Percentiles rank a stretch among this genome's conserved stretches.
phyloP scores from a whole-genome alignment of 2,888 invertebrate genomes.

The Muschampia plurimacula region DNA sequence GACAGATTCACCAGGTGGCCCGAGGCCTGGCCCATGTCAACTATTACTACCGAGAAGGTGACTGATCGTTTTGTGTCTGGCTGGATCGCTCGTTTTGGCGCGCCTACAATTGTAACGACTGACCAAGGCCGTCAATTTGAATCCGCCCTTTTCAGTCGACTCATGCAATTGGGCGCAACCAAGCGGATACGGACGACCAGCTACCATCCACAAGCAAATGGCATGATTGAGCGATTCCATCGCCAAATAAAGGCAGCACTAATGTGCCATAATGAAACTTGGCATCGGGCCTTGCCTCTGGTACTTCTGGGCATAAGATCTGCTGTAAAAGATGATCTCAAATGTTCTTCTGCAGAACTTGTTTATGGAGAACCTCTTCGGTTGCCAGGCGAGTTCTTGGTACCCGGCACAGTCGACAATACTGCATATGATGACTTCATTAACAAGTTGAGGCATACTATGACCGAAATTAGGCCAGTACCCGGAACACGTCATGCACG shows the following conservation, averaged over 20 bases:
- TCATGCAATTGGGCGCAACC: neutral
- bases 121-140: neutral
- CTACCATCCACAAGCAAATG: neutral
- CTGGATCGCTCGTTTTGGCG: neutral
- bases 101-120: neutral
- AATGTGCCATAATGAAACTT: neutral
- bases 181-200: neutral
- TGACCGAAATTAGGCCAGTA: conserved; percentile 3
- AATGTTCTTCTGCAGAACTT: neutral
- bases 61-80: neutral
- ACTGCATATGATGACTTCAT: neutral
- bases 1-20: neutral
- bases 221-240: conserved; percentile 3
- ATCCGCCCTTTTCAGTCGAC: neutral
- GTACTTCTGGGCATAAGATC: neutral
- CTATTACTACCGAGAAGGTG: neutral
- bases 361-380: conserved; percentile 1
- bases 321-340: neutral
- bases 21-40: neutral
- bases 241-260: conserved; percentile 5
- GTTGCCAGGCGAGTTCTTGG: neutral
- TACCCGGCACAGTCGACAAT: neutral
- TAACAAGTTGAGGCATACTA: neutral
- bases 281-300: neutral
- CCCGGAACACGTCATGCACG: neutral